These are phyloP conservation scores for Galeopterus variegatus DNA, from an alignment of 2,113 vertebrate species.

Conservation along the genomic window DNA sequence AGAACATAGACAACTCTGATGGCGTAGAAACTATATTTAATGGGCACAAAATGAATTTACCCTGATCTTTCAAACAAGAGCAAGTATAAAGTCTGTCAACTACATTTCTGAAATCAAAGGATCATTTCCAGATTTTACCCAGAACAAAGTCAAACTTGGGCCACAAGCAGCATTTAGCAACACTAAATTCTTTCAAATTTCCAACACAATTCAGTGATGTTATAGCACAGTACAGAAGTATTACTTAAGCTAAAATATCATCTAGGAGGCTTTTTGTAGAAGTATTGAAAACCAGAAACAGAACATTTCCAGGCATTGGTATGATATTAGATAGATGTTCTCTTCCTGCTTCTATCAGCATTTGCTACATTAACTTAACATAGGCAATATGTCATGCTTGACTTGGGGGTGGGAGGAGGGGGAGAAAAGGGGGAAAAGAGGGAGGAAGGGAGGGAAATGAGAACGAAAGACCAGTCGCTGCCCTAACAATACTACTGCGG, in stretches of 20 bases:
- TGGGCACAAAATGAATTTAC: conserved; percentile 43
- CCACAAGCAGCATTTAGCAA: conserved; percentile 35
- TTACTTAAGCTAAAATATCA: conserved; percentile 28
- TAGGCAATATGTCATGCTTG: conserved; percentile 57
- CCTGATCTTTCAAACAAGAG: conserved; percentile 50
- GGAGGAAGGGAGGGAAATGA: conserved; percentile 5
- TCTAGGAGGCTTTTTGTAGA: conserved; percentile 29
- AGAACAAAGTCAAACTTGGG: conserved; percentile 53
- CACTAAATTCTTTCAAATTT: conserved; percentile 54
- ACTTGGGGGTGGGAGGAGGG: not conserved
- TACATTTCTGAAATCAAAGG: conserved; percentile 39
- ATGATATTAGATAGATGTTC: conserved; percentile 47
- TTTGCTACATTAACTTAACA: conserved; percentile 70
- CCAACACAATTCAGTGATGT: conserved; percentile 48
- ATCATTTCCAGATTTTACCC: conserved; percentile 47
- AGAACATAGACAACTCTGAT: not conserved
- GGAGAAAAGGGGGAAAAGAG: not conserved
- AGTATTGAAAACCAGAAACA: conserved; percentile 63
- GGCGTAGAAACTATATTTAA: not conserved
- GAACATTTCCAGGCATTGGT: conserved; percentile 69
- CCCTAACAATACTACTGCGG: conserved; percentile 79
- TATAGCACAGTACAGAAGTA: not conserved
- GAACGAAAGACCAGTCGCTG: conserved; percentile 69
- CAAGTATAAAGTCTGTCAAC: not conserved
- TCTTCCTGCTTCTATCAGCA: conserved; percentile 74